Percentiles rank a stretch among this genome's conserved stretches.
Evolutionary conservation across 2,113 vertebrate genomes (phyloP).

Genomic region (Oreochromis tanganicae): DNA sequence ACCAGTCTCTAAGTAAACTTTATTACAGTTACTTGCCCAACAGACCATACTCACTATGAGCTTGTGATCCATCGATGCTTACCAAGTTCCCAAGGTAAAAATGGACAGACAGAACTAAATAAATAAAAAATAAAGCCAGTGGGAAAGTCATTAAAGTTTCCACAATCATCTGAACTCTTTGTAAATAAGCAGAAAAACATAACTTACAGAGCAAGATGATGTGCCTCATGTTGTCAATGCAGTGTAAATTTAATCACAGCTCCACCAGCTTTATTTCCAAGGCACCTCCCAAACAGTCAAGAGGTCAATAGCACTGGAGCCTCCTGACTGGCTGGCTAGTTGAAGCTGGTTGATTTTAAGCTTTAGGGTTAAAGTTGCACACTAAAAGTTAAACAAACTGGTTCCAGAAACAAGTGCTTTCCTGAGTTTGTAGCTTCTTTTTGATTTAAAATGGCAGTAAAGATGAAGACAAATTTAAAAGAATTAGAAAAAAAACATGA

Average conservation of each 20-base stretch:
- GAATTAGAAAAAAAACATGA: neutral
- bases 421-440: no score
- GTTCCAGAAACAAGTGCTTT: accelerated
- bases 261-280: neutral
- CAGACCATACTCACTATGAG: neutral
- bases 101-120: neutral
- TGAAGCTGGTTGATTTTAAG: accelerated
- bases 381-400: neutral
- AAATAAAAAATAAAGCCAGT: no score
- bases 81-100: neutral
- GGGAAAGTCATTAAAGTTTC: neutral
- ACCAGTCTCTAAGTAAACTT: no score
- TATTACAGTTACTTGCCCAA: no score
- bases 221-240: neutral
- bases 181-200: neutral
- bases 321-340: accelerated
- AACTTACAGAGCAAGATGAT: neutral
- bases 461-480: no score
- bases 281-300: accelerated
- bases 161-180: neutral
- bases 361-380: neutral
- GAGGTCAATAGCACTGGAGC: neutral
- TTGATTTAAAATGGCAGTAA: no score
- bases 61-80: neutral
- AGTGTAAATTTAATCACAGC: neutral